Evolutionary conservation across 2,888 invertebrate genomes (phyloP).

Genomic region (Carpatolechia fugitivella): DNA sequence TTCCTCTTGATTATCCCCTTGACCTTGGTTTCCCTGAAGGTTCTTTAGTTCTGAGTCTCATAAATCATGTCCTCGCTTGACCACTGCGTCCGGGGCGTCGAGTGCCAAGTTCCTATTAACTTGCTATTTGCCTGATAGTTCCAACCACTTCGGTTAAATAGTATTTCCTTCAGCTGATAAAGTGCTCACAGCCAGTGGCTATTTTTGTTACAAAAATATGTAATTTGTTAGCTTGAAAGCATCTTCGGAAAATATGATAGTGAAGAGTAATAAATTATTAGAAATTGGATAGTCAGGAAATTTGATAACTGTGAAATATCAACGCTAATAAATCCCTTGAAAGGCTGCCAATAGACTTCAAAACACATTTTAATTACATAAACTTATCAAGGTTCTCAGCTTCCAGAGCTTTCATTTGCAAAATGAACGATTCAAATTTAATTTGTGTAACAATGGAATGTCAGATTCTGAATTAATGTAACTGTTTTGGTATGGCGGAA

Average conservation of each 20-base stretch:
- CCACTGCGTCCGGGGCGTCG: not conserved
- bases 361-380: not conserved
- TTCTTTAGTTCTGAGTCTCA: not conserved
- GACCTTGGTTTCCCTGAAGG: not conserved
- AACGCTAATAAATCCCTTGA: not conserved
- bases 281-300: no score
- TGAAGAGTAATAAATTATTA: no score
- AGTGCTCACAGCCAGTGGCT: not conserved
- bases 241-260: no score
- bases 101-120: conserved; percentile 10
- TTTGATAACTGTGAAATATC: no score
- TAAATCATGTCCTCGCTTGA: conserved; percentile 2
- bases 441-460: conserved; percentile 1
- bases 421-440: conserved; percentile 1
- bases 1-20: not conserved
- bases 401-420: not conserved
- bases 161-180: not conserved
- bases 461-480: not conserved
- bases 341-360: not conserved
- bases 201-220: not conserved
- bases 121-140: conserved; percentile 5
- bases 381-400: not conserved
- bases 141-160: not conserved
- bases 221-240: not conserved
- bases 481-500: not conserved